Evolutionary conservation across 1,140 invertebrate species (phyloP).

Genomic region (Conus betulinus): DNA sequence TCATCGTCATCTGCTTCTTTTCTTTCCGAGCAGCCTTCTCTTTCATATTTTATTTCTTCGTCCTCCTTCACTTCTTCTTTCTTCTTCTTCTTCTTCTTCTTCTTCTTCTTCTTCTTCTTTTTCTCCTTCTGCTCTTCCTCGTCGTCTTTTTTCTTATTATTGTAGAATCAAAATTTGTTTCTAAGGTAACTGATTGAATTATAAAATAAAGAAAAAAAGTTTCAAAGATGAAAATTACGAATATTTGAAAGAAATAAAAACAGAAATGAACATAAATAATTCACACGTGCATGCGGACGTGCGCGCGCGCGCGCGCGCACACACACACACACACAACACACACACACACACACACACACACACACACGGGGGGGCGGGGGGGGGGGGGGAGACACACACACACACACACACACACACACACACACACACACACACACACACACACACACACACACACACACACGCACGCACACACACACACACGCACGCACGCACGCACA

Average conservation of each 20-base stretch:
- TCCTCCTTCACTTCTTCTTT: background rate
- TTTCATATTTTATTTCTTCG: background rate
- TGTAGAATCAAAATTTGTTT: too few relatives aligned
- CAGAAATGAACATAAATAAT: too few relatives aligned
- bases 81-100: background rate
- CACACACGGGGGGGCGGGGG: background rate
- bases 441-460: background rate
- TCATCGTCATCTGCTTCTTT: background rate
- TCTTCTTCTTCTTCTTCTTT: background rate
- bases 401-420: background rate
- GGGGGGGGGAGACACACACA: background rate
- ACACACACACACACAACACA: slow-evolving; percentile 13
- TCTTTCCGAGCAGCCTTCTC: background rate
- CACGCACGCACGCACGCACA: background rate
- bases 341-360: slow-evolving; percentile 4
- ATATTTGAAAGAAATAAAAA: too few relatives aligned
- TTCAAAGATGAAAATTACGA: too few relatives aligned
- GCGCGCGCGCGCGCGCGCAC: background rate
- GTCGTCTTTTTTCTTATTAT: too few relatives aligned
- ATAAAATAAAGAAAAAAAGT: too few relatives aligned
- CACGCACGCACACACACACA: slow-evolving; percentile 9
- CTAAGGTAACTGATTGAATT: too few relatives aligned
- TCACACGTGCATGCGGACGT: too few relatives aligned
- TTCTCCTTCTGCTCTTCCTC: background rate
- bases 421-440: background rate